Percentiles rank a stretch among this genome's conserved stretches.
These are phyloP conservation scores for Orestias chungarensis DNA, from an alignment of 2,797 vertebrate genomes.

Conservation along the genomic window DNA sequence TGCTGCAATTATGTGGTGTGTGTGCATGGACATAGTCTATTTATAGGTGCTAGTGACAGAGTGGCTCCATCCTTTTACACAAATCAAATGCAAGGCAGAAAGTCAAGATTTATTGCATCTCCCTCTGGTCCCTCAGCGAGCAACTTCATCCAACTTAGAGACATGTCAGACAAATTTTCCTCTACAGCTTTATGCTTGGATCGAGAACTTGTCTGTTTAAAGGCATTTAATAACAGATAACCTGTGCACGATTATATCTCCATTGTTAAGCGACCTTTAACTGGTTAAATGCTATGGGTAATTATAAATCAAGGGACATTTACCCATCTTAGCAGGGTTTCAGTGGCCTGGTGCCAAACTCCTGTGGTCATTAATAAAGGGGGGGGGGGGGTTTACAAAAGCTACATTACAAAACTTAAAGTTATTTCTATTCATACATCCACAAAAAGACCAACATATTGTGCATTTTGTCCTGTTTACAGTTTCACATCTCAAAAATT, in stretches of 20 bases:
- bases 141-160: constrained; percentile 7
- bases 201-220: neutral
- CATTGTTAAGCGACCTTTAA: neutral
- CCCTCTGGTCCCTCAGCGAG: neutral
- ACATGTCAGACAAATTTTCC: neutral
- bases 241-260: neutral
- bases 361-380: neutral
- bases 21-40: constrained; percentile 26
- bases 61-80: constrained; percentile 14
- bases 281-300: neutral
- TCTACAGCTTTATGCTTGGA: neutral
- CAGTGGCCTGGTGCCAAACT: neutral
- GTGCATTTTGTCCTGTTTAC: too few species aligned
- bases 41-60: constrained; percentile 46
- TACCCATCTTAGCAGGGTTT: neutral
- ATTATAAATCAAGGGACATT: neutral
- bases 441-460: too few species aligned
- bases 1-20: constrained; percentile 14
- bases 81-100: constrained; percentile 26
- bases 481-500: too few species aligned
- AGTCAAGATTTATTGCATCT: constrained; percentile 24
- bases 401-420: too few species aligned
- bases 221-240: too few species aligned
- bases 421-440: too few species aligned
- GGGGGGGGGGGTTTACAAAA: too few species aligned